Evolutionary conservation across 2,113 vertebrate species (phyloP).

Genomic region (Barbus barbus): DNA sequence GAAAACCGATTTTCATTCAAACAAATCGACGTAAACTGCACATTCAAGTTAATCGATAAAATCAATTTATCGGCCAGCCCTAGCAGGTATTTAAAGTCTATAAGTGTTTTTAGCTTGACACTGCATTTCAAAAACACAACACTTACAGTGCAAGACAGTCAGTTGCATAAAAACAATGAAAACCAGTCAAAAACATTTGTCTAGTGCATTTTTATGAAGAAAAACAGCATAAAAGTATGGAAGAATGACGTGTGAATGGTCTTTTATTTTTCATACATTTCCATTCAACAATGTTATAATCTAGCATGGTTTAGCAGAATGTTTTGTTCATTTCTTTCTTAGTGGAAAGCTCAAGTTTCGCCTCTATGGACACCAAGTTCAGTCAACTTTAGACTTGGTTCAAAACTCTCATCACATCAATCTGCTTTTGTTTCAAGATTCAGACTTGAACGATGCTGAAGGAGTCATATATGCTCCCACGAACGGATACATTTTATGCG

Average conservation of each 20-base stretch:
- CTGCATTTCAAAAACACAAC: background rate
- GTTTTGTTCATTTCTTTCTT: background rate
- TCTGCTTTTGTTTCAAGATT: background rate
- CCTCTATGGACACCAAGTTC: background rate
- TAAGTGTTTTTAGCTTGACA: background rate
- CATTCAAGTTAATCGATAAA: too few relatives aligned
- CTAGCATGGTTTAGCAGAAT: background rate
- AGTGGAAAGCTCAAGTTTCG: background rate
- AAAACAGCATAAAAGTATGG: background rate
- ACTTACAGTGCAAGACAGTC: too few relatives aligned
- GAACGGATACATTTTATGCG: background rate
- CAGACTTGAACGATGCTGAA: background rate
- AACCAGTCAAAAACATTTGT: background rate
- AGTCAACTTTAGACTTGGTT: too few relatives aligned
- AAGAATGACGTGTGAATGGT: too few relatives aligned
- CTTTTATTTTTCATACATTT: background rate
- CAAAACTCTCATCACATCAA: conserved; percentile 34
- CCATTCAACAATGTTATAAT: background rate
- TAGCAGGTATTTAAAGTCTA: background rate
- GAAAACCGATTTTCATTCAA: too few relatives aligned
- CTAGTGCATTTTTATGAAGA: background rate
- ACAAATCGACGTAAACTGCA: too few relatives aligned
- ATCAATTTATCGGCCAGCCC: too few relatives aligned
- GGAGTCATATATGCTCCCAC: conserved; percentile 4
- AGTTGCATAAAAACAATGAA: too few relatives aligned